These are phyloP conservation scores for Archips crataeganus DNA, from an alignment of 2,888 invertebrate genomes.

Conservation along the genomic window DNA sequence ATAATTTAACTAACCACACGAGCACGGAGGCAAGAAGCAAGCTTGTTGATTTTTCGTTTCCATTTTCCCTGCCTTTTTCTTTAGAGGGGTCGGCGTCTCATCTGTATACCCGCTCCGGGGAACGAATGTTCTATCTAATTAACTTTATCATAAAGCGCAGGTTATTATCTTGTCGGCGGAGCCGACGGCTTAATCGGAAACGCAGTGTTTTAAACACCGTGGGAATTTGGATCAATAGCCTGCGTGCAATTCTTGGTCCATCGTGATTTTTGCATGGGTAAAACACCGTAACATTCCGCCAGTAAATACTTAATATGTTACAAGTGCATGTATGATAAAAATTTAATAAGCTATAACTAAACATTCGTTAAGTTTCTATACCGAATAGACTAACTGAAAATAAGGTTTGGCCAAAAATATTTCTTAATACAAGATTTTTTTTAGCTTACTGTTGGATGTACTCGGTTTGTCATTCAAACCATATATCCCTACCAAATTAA, in stretches of 20 bases:
- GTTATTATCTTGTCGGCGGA: constrained; percentile 75
- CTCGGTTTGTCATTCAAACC: no score
- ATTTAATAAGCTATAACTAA: not conserved
- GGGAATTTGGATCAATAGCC: constrained; percentile 51
- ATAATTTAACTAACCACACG: constrained; percentile 44
- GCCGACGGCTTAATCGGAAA: constrained; percentile 70
- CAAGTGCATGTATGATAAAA: not conserved
- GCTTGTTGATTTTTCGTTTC: constrained; percentile 58
- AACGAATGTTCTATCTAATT: constrained; percentile 83
- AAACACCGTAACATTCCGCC: not conserved
- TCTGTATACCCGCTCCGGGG: constrained; percentile 76
- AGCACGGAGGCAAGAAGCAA: constrained; percentile 39
- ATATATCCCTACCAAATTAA: no score
- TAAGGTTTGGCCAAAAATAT: no score
- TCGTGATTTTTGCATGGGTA: constrained; percentile 26
- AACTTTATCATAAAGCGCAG: constrained; percentile 81
- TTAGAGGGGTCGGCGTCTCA: constrained; percentile 61
- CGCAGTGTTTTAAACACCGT: constrained; percentile 51
- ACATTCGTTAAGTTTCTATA: no score
- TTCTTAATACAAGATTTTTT: no score
- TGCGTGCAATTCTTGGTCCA: not conserved
- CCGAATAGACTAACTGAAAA: no score
- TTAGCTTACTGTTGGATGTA: no score
- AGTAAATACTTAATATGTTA: not conserved
- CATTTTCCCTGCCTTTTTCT: constrained; percentile 64